Conservation (phyloP, 1,140 invertebrate genomes). For the Potamilus streckersoni region DNA sequence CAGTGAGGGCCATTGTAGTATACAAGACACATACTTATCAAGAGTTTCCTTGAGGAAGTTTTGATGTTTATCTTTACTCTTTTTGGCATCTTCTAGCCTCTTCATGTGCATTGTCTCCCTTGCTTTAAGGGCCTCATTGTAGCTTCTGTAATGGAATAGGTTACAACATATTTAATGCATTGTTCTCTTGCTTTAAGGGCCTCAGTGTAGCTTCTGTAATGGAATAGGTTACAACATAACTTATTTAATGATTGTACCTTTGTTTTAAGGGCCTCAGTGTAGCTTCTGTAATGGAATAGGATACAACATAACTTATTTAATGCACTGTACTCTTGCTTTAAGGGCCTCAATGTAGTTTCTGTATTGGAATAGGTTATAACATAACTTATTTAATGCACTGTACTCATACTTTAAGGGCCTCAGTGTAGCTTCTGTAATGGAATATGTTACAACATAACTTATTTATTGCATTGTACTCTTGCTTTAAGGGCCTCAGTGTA, state of each 20-base stretch:
- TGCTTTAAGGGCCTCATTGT: constrained; percentile 40
- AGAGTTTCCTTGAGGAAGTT: constrained; percentile 60
- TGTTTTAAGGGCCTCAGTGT: constrained; percentile 39
- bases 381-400: constrained; percentile 34
- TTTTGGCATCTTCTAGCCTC: constrained; percentile 51
- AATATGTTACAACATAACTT: background rate
- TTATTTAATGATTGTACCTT: constrained; percentile 21
- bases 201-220: constrained; percentile 40
- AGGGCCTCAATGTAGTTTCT: too few species aligned
- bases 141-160: constrained; percentile 31
- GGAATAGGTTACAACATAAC: background rate
- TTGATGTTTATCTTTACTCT: constrained; percentile 55
- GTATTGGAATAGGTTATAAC: too few species aligned
- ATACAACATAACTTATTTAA: too few species aligned
- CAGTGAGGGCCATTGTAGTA: background rate
- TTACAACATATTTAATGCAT: constrained; percentile 10
- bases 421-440: constrained; percentile 37
- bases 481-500: constrained; percentile 40
- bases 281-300: constrained; percentile 31
- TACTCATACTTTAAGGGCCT: constrained; percentile 40
- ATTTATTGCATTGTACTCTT: constrained; percentile 22
- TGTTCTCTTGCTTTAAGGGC: constrained; percentile 35
- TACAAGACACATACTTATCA: constrained; percentile 53
- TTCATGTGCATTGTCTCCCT: constrained; percentile 37
- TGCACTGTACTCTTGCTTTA: too few species aligned